phyloP scores from a whole-genome alignment of 1,140 invertebrate species.

The Gonioctena quinquepunctata region DNA sequence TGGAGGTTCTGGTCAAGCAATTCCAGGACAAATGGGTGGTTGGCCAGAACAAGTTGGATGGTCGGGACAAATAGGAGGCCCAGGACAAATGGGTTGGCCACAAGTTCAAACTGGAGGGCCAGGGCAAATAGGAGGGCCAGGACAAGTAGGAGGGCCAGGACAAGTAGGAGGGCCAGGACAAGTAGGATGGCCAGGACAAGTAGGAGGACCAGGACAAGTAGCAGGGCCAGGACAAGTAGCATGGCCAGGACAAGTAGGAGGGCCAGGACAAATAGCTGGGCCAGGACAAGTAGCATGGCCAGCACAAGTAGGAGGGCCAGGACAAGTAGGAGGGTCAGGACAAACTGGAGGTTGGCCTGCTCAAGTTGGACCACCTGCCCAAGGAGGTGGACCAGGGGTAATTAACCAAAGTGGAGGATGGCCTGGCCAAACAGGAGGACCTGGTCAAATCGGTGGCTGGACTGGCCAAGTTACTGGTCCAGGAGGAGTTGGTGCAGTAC shows the following conservation, averaged over 20 bases:
- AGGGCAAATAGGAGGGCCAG: constrained; percentile 14
- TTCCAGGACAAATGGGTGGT: constrained; percentile 1
- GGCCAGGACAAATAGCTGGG: background rate
- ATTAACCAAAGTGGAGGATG: constrained; percentile 1
- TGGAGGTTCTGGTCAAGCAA: constrained; percentile 16
- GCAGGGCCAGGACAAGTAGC: constrained; percentile 17
- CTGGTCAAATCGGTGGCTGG: background rate
- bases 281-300: constrained; percentile 10
- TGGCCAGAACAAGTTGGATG: constrained; percentile 9
- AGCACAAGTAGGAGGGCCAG: background rate
- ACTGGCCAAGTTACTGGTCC: background rate
- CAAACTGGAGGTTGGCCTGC: constrained; percentile 15
- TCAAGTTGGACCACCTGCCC: background rate
- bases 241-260: background rate
- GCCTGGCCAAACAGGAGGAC: background rate
- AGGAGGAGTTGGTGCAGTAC: no score
- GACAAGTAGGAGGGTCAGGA: constrained; percentile 12
- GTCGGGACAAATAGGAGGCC: background rate
- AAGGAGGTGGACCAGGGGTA: constrained; percentile 1
- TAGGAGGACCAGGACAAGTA: background rate
- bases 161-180: background rate
- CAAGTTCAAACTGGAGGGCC: constrained; percentile 23
- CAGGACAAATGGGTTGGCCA: background rate
- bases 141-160: background rate
- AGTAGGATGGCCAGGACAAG: constrained; percentile 5